phyloP scores from a whole-genome alignment of 1,140 invertebrate species.

The Dolichoris vasculosae region DNA sequence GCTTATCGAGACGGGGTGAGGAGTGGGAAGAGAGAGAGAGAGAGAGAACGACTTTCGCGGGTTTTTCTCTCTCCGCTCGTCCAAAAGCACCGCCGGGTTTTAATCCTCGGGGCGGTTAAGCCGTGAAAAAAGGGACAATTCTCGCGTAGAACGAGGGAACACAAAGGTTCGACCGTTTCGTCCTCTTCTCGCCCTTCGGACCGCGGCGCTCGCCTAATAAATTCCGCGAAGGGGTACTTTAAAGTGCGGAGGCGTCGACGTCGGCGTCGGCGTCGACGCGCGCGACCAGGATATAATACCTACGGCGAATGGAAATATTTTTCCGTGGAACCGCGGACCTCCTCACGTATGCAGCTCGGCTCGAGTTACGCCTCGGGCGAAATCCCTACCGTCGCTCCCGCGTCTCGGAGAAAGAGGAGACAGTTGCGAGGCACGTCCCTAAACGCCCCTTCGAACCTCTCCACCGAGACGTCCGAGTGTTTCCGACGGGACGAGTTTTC shows the following conservation, averaged over 20 bases:
- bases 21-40: neutral
- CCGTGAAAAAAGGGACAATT: neutral
- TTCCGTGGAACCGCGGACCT: conserved; percentile 37
- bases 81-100: too few relatives aligned
- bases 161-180: neutral
- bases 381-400: neutral
- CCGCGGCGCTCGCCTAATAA: conserved; percentile 50
- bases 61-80: too few relatives aligned
- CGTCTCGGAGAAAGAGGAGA: neutral
- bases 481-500: too few relatives aligned
- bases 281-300: conserved; percentile 18
- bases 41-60: too few relatives aligned
- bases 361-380: conserved; percentile 41
- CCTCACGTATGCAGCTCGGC: conserved; percentile 43
- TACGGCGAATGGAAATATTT: conserved; percentile 46
- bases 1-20: neutral
- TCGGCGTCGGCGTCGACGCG: neutral
- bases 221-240: conserved; percentile 54
- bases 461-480: too few relatives aligned
- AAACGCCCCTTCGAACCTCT: neutral
- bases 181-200: neutral
- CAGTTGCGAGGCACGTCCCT: neutral
- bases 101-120: neutral
- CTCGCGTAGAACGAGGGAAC: neutral
- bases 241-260: conserved; percentile 15